Base-by-base conservation (phyloP, 2,797 vertebrate species). In the Manis javanica region DNA sequence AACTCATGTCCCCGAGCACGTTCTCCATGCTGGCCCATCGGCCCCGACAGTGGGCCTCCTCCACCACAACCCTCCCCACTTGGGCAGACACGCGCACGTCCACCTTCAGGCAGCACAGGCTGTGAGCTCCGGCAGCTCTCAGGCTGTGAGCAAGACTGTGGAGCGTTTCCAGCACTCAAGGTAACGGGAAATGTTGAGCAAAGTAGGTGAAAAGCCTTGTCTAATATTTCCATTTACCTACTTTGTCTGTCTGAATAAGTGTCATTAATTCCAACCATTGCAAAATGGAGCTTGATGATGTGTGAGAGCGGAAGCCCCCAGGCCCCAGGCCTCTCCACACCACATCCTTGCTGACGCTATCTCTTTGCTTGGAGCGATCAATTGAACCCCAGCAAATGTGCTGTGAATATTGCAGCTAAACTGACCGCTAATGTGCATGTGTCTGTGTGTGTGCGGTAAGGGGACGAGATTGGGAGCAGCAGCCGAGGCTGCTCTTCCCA, bases 161-260 rank as follows among this genome's bases (percentile, higher is more conserved):
- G 82, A 69, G 86, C 9, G 29, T 82, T 95, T 91, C 96, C 95
- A 96, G 86, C 90, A 51, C 79, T 86, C 77, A 68, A 90, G 92
- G 95, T 97, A 93, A 96, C 46, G 59, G 96, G 96, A 97, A 98
- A 95, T 75, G 86, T 64, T 51, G 85, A 91, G 88, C 92, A 78
- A 96, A 96, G 95, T 64, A 96, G 92, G 92, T 96, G 95, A 95
- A 96, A 96, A 97, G 96, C 91, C 90, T 64, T 84, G 81, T 94
- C 97, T 94, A 95, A 82, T 72, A 79, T 97, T 97, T 98, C 96
- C 97, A 96, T 96, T 94, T 96, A 92, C 95, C 94, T 90, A 59
- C 95, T 95, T 94, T 89, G 84, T 95, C 95, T 96, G 95, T 96
- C 95, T 97, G 96, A 96, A 96, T 92, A 90, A 97, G 97, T 96